Base-by-base conservation (phyloP, 30 jellyfish, hydroid and myxozoan species). In the Clytia hemisphaerica region DNA sequence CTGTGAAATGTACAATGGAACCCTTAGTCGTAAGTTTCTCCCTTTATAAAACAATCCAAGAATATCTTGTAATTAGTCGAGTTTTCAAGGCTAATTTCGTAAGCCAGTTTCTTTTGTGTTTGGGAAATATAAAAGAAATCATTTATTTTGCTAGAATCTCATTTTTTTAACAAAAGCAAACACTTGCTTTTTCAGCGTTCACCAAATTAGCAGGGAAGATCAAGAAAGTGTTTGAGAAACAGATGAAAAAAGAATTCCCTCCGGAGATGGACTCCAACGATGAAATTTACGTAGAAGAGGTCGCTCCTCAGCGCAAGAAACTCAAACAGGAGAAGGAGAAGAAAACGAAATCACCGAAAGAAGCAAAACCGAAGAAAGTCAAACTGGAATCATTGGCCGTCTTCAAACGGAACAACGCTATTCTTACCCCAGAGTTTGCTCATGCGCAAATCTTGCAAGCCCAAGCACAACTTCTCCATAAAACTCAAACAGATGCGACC, bases 141-240 rank as follows among this genome's bases (percentile, higher is more conserved):
- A n/a, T n/a, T n/a, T n/a, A n/a, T n/a, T n/a, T n/a, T n/a, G n/a
- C n/a, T 53, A 53, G n/a, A 14, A 9, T 18, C 29, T 22, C n/a
- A 9, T 42, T 12, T 42, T 42, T 42, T 9, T 42, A 12, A 42
- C 53, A 9, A 42, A 15, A 51, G 12, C 25, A 15, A 4, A 6
- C 25, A 3, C 18, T 44, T 28, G 45, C 64, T 22, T 49, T 75
- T 64, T 28, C 28, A 89, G 98, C 94, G 1, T 89, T 71, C 80
- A 89, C 98, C 30, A 80, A 89, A 36, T 71, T 89, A 86, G 93
- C 98, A 24, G 40, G 58, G 50, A 71, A 68, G 31, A 53, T 89
- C 37, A 93, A 89, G 33, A 63, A 93, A 2, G 93, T 85, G 4
- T 89, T 62, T 71, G 61, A 45, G 64, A 79, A 79, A 48, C 84